Evolutionary conservation across 2,797 vertebrate species (phyloP).

Genomic region (Lemur catta): DNA sequence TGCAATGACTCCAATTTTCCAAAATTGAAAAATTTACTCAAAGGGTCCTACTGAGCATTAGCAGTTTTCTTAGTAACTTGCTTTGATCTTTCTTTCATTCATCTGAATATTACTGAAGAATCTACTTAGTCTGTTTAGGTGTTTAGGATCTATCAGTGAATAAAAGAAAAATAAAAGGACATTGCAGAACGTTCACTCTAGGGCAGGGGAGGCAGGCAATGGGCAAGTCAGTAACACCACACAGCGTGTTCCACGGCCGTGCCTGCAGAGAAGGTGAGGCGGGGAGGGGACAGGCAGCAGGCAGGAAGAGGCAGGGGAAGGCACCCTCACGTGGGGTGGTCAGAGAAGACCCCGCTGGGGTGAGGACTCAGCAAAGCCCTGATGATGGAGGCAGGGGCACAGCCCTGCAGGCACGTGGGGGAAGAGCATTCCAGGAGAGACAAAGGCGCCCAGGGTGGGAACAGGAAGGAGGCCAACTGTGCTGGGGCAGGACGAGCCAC

Average conservation of each 20-base stretch:
- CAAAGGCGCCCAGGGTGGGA: background rate
- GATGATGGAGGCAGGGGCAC: background rate
- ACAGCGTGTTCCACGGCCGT: fast-evolving
- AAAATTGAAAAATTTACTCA: slow-evolving; percentile 19
- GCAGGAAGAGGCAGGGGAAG: background rate
- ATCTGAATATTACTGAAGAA: background rate
- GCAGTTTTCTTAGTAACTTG: background rate
- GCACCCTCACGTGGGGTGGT: background rate
- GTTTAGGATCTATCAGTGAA: background rate
- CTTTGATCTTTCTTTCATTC: background rate
- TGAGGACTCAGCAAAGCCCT: background rate
- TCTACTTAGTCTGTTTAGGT: background rate
- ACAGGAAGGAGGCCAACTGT: background rate
- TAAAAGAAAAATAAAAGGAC: background rate
- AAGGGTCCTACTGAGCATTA: background rate
- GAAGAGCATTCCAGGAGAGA: background rate
- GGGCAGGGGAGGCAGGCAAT: background rate
- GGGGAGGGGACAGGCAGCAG: background rate
- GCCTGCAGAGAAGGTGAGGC: background rate
- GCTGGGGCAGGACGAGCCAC: background rate
- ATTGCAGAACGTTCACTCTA: background rate
- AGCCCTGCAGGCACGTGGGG: background rate
- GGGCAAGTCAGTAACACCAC: background rate
- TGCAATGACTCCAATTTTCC: background rate
- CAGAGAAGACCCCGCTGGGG: background rate